Evolutionary conservation across 2,113 vertebrate genomes (phyloP).

Genomic region (Hippolais icterina): DNA sequence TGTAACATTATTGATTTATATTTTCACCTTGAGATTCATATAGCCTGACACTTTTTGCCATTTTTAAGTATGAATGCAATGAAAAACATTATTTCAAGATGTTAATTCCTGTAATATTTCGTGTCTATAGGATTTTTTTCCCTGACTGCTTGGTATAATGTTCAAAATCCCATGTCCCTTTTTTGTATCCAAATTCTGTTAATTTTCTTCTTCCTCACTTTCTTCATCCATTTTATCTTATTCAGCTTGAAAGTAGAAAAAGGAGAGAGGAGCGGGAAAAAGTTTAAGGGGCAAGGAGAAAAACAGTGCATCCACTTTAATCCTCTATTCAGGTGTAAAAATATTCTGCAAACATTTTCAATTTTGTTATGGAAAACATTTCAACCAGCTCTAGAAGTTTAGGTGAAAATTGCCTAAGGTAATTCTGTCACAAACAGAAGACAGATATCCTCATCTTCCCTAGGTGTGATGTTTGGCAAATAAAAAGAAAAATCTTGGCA

Average conservation of each 20-base stretch:
- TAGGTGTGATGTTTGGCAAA: not conserved
- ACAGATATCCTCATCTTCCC: constrained; percentile 1
- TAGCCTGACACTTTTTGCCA: not conserved
- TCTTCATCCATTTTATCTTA: not conserved
- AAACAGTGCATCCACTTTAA: not conserved
- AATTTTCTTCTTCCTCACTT: not conserved
- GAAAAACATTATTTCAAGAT: not conserved
- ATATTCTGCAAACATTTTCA: constrained; percentile 8
- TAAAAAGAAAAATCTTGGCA: constrained; percentile 6
- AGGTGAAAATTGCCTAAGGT: constrained; percentile 22
- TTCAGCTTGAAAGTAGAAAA: not conserved
- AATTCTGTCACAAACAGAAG: not conserved
- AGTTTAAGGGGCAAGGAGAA: not conserved
- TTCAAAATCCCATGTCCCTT: not conserved
- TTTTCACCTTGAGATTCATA: not conserved
- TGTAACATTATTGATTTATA: not conserved
- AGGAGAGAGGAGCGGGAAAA: not conserved
- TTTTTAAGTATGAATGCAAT: not conserved
- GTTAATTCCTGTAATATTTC: not conserved
- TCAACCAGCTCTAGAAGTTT: not conserved
- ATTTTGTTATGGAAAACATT: not conserved
- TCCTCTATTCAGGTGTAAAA: not conserved
- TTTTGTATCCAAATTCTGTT: not conserved
- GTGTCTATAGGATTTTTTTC: not conserved
- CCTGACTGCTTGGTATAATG: not conserved